phyloP scores from a whole-genome alignment of 2,888 invertebrate species.

The Ligdia adustata region DNA sequence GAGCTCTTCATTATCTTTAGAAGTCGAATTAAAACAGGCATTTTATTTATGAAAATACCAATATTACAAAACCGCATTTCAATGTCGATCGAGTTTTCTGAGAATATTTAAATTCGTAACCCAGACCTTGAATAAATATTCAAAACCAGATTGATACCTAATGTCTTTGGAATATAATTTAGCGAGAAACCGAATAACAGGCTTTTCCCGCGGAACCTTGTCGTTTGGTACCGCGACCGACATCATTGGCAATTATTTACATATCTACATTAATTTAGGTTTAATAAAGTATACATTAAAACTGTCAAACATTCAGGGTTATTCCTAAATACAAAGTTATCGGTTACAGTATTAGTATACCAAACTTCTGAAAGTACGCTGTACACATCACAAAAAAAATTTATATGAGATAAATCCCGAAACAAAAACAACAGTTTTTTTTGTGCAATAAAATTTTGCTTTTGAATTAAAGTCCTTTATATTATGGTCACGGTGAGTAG shows the following conservation, averaged over 20 bases:
- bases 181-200: neutral
- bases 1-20: no score
- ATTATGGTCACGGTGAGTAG: no score
- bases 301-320: slow-evolving; percentile 1
- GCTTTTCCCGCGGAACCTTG: slow-evolving; percentile 10
- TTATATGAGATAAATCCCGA: no score
- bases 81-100: slow-evolving; percentile 10
- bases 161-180: slow-evolving; percentile 8
- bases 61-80: slow-evolving; percentile 8
- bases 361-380: no score
- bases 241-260: slow-evolving; percentile 19
- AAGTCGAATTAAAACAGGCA: no score
- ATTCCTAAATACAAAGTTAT: no score
- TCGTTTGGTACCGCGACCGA: neutral
- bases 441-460: no score
- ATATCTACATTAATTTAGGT: slow-evolving; percentile 19
- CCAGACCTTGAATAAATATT: slow-evolving; percentile 19
- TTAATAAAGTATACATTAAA: slow-evolving; percentile 15
- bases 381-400: no score
- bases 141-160: slow-evolving; percentile 6
- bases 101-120: slow-evolving; percentile 9
- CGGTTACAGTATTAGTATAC: no score
- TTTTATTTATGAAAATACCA: no score
- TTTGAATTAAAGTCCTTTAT: no score
- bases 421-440: no score